Conservation (phyloP, 2,797 vertebrate species). For the Platalea minor region DNA sequence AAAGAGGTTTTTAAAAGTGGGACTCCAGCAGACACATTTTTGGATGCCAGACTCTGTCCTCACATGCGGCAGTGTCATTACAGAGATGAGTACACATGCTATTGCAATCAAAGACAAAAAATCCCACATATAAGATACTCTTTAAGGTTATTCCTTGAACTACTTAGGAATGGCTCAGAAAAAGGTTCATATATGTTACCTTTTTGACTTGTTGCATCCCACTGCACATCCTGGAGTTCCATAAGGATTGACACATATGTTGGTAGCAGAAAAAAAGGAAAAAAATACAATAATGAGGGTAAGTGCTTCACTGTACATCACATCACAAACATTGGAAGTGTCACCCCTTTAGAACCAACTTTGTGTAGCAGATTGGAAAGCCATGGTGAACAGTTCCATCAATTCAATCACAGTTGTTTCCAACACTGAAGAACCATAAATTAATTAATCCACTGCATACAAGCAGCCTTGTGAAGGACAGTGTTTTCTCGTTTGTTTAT, state of each 20-base stretch:
- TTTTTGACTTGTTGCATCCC: background rate
- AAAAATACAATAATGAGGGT: background rate
- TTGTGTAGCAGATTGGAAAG: background rate
- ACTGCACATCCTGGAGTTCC: background rate
- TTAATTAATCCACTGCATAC: background rate
- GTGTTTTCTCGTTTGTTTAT: background rate
- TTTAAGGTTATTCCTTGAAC: background rate
- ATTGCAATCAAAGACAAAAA: background rate
- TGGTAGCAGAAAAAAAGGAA: background rate
- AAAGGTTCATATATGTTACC: background rate
- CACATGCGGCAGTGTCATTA: background rate
- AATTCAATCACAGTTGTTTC: background rate
- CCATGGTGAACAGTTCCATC: background rate
- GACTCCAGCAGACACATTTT: background rate
- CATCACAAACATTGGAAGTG: background rate
- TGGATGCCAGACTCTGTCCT: background rate
- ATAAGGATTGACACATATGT: background rate
- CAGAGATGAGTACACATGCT: background rate
- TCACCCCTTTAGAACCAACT: background rate
- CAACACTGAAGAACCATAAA: background rate
- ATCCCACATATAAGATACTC: background rate
- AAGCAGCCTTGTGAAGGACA: background rate
- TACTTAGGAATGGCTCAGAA: background rate
- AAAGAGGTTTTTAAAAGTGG: background rate
- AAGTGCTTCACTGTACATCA: background rate